Base-by-base conservation (phyloP, 2,888 invertebrate species). In the Hirtodrosophila duncani region DNA sequence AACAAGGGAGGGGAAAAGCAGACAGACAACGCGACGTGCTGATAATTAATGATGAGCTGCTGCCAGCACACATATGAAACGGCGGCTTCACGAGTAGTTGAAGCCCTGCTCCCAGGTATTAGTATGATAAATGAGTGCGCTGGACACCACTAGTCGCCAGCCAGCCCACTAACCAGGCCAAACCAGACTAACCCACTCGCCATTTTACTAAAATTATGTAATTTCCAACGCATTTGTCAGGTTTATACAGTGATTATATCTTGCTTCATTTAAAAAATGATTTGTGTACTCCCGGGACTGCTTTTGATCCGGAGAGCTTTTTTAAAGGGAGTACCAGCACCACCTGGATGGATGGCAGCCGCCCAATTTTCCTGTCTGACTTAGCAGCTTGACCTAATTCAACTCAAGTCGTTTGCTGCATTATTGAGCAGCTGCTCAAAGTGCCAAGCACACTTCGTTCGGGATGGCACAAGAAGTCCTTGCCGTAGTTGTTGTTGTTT, bases 121-220 rank as follows among this genome's bases (percentile, higher is more conserved):
- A 77, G 75, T 60, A 75, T 75, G 75, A 75, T 74, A 77, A 75
- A 75, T 77, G 68, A 48, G 42, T 37, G 51, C 21, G 44, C 18
- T 43, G 37, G 11, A 10, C 36, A 46, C 36, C 44, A 44, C 20
- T 20, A 20, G 37, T n/a, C n/a, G 27, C 16, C 27, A 41, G 36
- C 3, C 51, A 49, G 43, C 37, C 51, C 48, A 29, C n/a, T 45
- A 49, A 46, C 38, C 51, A 49, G 43, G 23, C 16, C 21, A 5
- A 29, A 33, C 29, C 39, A 43, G 57, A 41, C 44, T 56, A 62
- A 67, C 64, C 64, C 63, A 49, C 44, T 50, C 24, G n/a, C 16
- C 8, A 29, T 31, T 17, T 24, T 33, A 16, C 55, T 16, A 38
- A 43, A 39, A 52, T 71, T 74, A 67, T 66, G 42, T 66, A 70